Evolutionary conservation across 1,140 invertebrate species (phyloP).

Genomic region (Varroa destructor): DNA sequence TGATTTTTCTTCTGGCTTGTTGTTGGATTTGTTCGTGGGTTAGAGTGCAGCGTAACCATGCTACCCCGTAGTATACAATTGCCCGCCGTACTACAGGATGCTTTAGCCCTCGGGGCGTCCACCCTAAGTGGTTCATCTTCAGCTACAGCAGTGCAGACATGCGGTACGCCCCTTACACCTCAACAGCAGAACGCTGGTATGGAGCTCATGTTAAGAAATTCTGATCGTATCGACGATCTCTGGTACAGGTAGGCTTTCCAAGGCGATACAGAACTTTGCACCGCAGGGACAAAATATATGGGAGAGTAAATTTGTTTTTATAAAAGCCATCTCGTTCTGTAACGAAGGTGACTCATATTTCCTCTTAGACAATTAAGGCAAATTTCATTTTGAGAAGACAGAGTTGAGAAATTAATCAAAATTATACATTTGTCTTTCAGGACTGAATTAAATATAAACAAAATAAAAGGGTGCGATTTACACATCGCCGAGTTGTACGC

Average conservation of each 20-base stretch:
- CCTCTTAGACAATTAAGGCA: no score
- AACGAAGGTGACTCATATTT: no score
- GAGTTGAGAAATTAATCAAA: no score
- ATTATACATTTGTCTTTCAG: no score
- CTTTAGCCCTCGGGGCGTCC: conserved; percentile 7
- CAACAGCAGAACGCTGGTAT: conserved; percentile 1
- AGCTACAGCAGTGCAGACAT: background rate
- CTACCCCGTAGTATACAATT: conserved; percentile 1
- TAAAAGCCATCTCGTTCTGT: no score
- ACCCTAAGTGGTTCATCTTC: no score
- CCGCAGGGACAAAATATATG: no score
- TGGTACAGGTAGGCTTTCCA: background rate
- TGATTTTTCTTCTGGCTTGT: no score
- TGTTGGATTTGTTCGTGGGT: no score
- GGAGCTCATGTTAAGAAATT: background rate
- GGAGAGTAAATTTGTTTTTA: no score
- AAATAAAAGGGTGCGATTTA: conserved; percentile 2
- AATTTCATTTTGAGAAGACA: no score
- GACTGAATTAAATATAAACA: background rate
- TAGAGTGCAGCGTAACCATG: background rate
- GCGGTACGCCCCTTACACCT: background rate
- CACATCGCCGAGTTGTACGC: conserved; percentile 25
- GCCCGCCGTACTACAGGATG: conserved; percentile 4
- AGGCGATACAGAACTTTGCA: no score
- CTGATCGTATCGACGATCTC: conserved; percentile 17